Evolutionary conservation across 2,888 invertebrate genomes (phyloP), one percentile per base, ranked within the genome.

Genomic region (Patella ulyssiponensis): DNA sequence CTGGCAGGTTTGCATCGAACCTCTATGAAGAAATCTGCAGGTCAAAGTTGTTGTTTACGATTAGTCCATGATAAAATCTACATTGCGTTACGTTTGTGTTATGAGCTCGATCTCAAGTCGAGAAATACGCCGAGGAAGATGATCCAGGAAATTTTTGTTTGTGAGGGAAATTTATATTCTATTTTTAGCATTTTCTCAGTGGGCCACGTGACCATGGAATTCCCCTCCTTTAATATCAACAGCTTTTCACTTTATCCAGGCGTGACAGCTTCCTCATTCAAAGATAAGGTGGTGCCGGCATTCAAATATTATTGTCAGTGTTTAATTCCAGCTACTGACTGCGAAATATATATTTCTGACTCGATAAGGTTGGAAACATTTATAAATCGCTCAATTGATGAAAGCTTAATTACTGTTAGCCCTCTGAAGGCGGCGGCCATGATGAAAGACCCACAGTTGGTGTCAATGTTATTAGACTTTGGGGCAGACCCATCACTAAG

Each of bases 81-180:
- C 11, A 64, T 15, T 64, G 64, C 64, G 20, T 64, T 64, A 64
- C 20, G 64, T 3, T 23, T 64, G 14, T 64, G 64, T 23, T 64
- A 23, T 64, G 64, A 64, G 23, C 20, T 64, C 2, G 23, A 20
- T 5, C 20, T 64, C 20, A 14, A 20, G 64, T 64, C 20, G 0
- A 20, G 23, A 20, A 64, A 64, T 64, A 64, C 64, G 4, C 20
- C 64, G 14, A 64, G 64, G 3, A 64, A 64, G 64, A 14, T 64
- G 23, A 64, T 64, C 15, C 23, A 20, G 23, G 64, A 64, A 64
- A 64, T 64, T 14, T 64, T 64, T 23, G 20, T 23, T 64, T 64
- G 64, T 64, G 64, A 64, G 64, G 23, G 64, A 64, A 64, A 64
- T 23, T 23, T 64, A 20, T 23, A 23, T 64, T 64, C 64, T 64